A percentile compares a stretch with the other conserved stretches of the same genome.
These are phyloP conservation scores for Scomber colias DNA, from an alignment of 2,113 vertebrate genomes.

Conservation along the genomic window DNA sequence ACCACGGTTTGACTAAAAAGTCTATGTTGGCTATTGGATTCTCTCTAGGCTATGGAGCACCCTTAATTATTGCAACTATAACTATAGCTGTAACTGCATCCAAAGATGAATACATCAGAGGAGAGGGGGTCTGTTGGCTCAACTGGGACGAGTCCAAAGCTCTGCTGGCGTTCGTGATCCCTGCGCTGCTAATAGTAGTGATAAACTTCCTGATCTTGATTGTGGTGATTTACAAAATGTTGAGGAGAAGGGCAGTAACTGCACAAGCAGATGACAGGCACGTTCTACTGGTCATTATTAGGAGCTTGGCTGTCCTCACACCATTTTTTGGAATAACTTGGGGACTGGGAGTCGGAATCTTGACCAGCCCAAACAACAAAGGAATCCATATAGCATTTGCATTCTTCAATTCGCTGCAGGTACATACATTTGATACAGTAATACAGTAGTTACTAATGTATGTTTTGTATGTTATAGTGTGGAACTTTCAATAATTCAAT, in stretches of 20 bases:
- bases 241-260: slow-evolving; percentile 72
- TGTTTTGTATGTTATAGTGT: not conserved
- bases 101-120: slow-evolving; percentile 66
- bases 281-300: slow-evolving; percentile 82
- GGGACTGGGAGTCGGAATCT: slow-evolving; percentile 76
- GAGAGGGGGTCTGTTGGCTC: slow-evolving; percentile 84
- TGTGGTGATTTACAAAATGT: slow-evolving; percentile 84
- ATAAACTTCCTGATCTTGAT: slow-evolving; percentile 80
- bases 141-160: slow-evolving; percentile 86
- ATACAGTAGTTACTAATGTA: not conserved
- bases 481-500: not conserved
- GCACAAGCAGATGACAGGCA: slow-evolving; percentile 68
- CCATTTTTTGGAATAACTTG: slow-evolving; percentile 91
- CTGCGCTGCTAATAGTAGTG: slow-evolving; percentile 76
- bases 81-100: slow-evolving; percentile 86
- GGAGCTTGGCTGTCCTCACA: slow-evolving; percentile 87
- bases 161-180: slow-evolving; percentile 87
- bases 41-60: slow-evolving; percentile 86
- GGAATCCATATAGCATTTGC: slow-evolving; percentile 85
- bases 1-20: slow-evolving; percentile 38
- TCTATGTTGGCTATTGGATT: slow-evolving; percentile 69
- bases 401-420: slow-evolving; percentile 90
- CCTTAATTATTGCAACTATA: slow-evolving; percentile 83
- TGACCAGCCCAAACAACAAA: slow-evolving; percentile 17
- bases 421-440: slow-evolving; percentile 50